Percentiles rank a stretch among this genome's conserved stretches.
Evolutionary conservation across 2,888 invertebrate species (phyloP).

Genomic region (Athalia circularis): DNA sequence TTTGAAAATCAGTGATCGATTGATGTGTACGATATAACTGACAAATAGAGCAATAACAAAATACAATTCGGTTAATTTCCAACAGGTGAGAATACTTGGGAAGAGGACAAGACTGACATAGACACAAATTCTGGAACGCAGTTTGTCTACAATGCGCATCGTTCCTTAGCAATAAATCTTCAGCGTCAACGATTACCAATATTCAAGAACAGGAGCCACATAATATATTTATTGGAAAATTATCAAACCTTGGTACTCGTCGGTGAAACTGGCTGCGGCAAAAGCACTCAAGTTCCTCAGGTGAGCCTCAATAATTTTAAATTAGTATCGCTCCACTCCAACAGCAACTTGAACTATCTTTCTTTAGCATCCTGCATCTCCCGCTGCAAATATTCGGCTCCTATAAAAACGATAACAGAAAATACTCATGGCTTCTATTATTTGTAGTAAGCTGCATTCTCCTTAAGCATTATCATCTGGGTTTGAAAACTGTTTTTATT

Average conservation of each 20-base stretch:
- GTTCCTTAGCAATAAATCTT: conserved; percentile 87
- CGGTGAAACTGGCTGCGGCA: conserved; percentile 97
- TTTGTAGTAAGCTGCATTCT: too few species aligned
- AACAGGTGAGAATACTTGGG: conserved; percentile 68
- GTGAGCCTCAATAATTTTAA: conserved; percentile 75
- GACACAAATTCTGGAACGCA: conserved; percentile 78
- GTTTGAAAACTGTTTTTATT: too few species aligned
- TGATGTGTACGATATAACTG: background rate
- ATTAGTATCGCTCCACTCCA: background rate
- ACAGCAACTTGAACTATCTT: too few species aligned
- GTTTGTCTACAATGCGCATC: conserved; percentile 90
- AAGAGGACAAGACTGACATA: conserved; percentile 76
- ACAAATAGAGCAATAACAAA: background rate
- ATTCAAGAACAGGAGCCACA: conserved; percentile 89
- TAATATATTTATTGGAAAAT: conserved; percentile 92
- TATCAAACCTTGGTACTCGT: conserved; percentile 91
- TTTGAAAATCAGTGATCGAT: background rate
- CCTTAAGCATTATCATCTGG: too few species aligned
- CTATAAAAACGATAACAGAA: too few species aligned
- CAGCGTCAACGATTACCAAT: conserved; percentile 93
- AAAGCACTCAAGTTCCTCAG: conserved; percentile 97
- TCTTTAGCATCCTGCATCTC: too few species aligned
- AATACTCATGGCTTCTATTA: too few species aligned
- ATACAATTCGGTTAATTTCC: conserved; percentile 35
- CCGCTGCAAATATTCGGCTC: too few species aligned